These are phyloP conservation scores for Rhamnusium bicolor DNA, from an alignment of 2,888 invertebrate species.

Conservation along the genomic window DNA sequence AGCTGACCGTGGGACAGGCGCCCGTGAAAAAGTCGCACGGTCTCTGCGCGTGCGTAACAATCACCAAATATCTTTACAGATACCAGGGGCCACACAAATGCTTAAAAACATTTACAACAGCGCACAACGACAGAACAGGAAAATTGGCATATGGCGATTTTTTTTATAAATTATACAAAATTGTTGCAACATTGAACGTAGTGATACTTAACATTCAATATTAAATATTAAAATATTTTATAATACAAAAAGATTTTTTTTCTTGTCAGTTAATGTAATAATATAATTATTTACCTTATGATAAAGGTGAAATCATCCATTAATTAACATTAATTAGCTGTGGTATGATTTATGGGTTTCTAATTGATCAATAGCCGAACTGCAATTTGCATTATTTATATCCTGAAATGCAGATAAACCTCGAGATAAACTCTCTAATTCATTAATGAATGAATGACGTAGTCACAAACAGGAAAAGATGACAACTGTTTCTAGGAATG, in stretches of 20 bases:
- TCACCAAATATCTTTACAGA: conserved; percentile 62
- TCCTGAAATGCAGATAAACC: background rate
- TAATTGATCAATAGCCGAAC: background rate
- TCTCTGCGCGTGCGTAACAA: conserved; percentile 71
- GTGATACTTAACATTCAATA: background rate
- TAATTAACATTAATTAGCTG: background rate
- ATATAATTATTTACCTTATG: background rate
- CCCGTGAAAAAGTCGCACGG: conserved; percentile 80
- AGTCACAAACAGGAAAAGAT: background rate
- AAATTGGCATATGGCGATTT: conserved; percentile 22
- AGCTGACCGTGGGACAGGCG: conserved; percentile 74
- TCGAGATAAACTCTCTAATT: background rate
- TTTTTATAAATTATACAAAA: conserved; percentile 5
- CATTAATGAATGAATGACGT: background rate
- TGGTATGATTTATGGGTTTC: background rate
- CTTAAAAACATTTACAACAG: conserved; percentile 18
- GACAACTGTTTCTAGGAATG: background rate
- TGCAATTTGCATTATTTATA: background rate
- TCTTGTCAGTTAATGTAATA: background rate
- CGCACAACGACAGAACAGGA: background rate
- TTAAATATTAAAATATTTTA: background rate
- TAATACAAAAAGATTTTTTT: background rate
- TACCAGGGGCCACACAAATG: conserved; percentile 57
- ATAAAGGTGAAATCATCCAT: background rate
- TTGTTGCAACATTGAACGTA: background rate